A percentile compares a stretch with the other conserved stretches of the same genome.
Evolutionary conservation across 1,140 invertebrate species (phyloP).

Genomic region (Drosophila parvula): DNA sequence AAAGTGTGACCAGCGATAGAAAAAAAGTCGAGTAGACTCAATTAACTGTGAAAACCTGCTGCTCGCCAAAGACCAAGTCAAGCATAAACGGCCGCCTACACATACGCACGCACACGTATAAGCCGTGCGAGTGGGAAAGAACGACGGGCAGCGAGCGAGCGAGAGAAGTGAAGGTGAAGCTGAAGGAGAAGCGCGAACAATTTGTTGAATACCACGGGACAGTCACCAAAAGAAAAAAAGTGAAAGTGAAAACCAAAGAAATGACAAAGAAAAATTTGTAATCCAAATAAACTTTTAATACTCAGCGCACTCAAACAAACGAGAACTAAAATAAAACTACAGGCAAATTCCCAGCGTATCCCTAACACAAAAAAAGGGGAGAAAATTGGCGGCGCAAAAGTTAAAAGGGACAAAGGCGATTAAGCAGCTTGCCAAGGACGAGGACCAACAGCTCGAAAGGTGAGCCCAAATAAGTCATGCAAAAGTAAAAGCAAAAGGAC

Average conservation of each 20-base stretch:
- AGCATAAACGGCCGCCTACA: slow-evolving; percentile 27
- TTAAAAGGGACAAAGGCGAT: slow-evolving; percentile 80
- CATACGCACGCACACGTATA: slow-evolving; percentile 19
- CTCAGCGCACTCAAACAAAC: slow-evolving; percentile 38
- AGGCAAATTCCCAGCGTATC: slow-evolving; percentile 42
- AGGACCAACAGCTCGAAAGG: slow-evolving; percentile 59
- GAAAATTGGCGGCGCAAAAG: slow-evolving; percentile 78
- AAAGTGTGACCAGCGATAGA: slow-evolving; percentile 41
- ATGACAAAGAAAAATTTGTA: slow-evolving; percentile 22
- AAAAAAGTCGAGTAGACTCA: slow-evolving; percentile 50
- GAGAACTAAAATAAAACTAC: slow-evolving; percentile 54
- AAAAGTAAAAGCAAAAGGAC: slow-evolving; percentile 50
- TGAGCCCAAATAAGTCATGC: slow-evolving; percentile 80
- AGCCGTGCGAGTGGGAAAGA: slow-evolving; percentile 27
- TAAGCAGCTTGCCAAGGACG: slow-evolving; percentile 64
- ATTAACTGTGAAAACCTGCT: slow-evolving; percentile 71
- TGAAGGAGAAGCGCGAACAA: slow-evolving; percentile 70
- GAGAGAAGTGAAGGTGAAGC: slow-evolving; percentile 52
- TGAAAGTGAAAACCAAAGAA: slow-evolving; percentile 66
- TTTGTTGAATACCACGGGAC: slow-evolving; percentile 71
- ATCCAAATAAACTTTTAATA: slow-evolving; percentile 25
- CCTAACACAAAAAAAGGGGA: slow-evolving; percentile 34
- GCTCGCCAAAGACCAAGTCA: slow-evolving; percentile 30
- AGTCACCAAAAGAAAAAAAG: slow-evolving; percentile 37
- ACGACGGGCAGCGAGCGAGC: slow-evolving; percentile 24